These are phyloP conservation scores for Ennomos erosarius DNA, from an alignment of 2,888 invertebrate genomes.

Conservation along the genomic window DNA sequence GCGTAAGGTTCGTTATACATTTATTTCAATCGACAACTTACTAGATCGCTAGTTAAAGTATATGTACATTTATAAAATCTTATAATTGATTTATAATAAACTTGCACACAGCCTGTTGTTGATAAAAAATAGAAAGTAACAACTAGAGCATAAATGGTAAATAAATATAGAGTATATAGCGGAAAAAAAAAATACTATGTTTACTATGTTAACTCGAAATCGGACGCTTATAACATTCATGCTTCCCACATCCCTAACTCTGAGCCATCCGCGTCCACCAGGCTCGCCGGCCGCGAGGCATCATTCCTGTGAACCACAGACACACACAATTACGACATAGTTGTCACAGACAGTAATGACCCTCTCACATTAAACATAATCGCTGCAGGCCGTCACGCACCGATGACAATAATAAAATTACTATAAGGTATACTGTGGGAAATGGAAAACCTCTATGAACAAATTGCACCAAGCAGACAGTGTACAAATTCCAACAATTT, in stretches of 20 bases:
- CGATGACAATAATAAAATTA: slow-evolving; percentile 66
- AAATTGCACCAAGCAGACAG: slow-evolving; percentile 18
- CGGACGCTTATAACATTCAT: background rate
- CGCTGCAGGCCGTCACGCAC: slow-evolving; percentile 71
- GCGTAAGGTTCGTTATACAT: background rate
- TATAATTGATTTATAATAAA: no score
- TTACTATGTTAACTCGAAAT: background rate
- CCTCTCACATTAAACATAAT: slow-evolving; percentile 60
- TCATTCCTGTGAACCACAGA: slow-evolving; percentile 62
- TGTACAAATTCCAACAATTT: slow-evolving; percentile 7
- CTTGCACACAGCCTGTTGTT: no score
- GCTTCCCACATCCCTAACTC: no score
- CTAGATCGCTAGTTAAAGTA: no score
- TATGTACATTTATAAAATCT: no score
- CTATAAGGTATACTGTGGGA: slow-evolving; percentile 60
- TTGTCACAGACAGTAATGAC: slow-evolving; percentile 66
- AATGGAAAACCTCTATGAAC: slow-evolving; percentile 49
- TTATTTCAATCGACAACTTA: no score
- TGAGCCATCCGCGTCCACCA: background rate
- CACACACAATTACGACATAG: slow-evolving; percentile 67
- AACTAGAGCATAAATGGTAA: no score
- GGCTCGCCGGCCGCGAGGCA: slow-evolving; percentile 34
- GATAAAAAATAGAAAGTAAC: no score
- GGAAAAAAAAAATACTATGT: background rate
- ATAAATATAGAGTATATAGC: background rate